A percentile compares a stretch with the other conserved stretches of the same genome.
phyloP scores from a whole-genome alignment of 2,888 invertebrate species.

The Aromia moschata region DNA sequence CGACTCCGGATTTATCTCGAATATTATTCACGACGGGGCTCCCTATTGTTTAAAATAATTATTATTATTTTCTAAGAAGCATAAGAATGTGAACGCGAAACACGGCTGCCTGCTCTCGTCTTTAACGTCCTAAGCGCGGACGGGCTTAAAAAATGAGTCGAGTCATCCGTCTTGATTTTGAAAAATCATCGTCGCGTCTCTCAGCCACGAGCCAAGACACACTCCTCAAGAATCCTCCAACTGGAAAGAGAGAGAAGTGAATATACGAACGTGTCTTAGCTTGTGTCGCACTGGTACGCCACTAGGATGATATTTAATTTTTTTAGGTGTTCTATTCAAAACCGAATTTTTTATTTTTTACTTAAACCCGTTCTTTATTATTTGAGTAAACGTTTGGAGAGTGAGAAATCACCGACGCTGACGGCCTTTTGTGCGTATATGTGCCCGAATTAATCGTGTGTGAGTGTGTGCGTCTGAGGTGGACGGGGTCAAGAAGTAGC shows the following conservation, averaged over 20 bases:
- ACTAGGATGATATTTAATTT: constrained; percentile 21
- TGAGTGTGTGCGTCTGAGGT: too few species aligned
- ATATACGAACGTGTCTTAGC: constrained; percentile 13
- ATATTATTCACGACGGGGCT: constrained; percentile 58
- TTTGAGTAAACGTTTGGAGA: constrained; percentile 21
- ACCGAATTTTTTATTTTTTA: constrained; percentile 22
- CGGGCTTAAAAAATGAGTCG: constrained; percentile 61
- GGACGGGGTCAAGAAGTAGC: constrained; percentile 15
- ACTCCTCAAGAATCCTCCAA: constrained; percentile 38
- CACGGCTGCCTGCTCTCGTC: constrained; percentile 3
- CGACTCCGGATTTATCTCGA: constrained; percentile 44
- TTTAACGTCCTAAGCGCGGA: constrained; percentile 46
- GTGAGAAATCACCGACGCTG: constrained; percentile 1
- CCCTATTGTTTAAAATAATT: constrained; percentile 64
- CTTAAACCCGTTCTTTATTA: constrained; percentile 27
- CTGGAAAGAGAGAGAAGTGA: constrained; percentile 22
- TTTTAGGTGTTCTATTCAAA: constrained; percentile 26
- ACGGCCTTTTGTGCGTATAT: constrained; percentile 6
- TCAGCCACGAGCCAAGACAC: constrained; percentile 35
- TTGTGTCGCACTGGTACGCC: constrained; percentile 1
- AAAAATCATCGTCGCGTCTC: constrained; percentile 60
- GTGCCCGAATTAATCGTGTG: constrained; percentile 9
- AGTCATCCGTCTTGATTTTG: constrained; percentile 63
- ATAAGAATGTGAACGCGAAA: constrained; percentile 49
- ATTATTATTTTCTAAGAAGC: constrained; percentile 55